These are phyloP conservation scores for Ceraclea dissimilis DNA, from an alignment of 2,888 invertebrate species.

Conservation along the genomic window DNA sequence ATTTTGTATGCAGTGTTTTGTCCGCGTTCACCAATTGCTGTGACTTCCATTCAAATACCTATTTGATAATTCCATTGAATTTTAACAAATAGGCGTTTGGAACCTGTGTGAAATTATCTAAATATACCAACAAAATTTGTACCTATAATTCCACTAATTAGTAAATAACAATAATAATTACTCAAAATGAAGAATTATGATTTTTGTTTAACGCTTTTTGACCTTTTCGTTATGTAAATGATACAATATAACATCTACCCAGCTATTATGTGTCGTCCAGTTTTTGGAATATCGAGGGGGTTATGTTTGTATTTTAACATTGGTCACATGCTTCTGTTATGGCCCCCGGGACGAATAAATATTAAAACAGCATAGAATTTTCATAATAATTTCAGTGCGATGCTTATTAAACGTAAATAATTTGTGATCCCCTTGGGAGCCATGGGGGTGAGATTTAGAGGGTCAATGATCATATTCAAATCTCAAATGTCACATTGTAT, in stretches of 20 bases:
- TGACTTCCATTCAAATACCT: too few relatives aligned
- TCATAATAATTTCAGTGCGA: slow-evolving; percentile 25
- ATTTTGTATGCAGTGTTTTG: too few relatives aligned
- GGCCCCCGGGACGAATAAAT: slow-evolving; percentile 25
- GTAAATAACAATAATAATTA: background rate
- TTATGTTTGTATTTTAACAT: slow-evolving; percentile 7
- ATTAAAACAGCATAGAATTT: slow-evolving; percentile 26
- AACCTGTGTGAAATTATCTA: too few relatives aligned
- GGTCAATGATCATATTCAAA: slow-evolving; percentile 9
- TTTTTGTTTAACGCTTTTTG: slow-evolving; percentile 6
- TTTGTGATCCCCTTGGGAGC: slow-evolving; percentile 24
- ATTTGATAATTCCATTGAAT: too few relatives aligned
- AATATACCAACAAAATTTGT: too few relatives aligned
- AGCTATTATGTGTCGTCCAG: too few relatives aligned
- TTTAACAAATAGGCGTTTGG: too few relatives aligned
- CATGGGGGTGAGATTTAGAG: slow-evolving; percentile 4
- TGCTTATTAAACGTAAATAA: slow-evolving; percentile 26
- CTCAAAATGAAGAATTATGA: slow-evolving; percentile 7
- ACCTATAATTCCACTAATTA: too few relatives aligned
- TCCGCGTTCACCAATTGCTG: too few relatives aligned
- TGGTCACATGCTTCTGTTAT: slow-evolving; percentile 13
- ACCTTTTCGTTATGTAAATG: slow-evolving; percentile 2
- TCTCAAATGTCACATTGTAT: background rate
- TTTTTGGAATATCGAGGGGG: background rate
- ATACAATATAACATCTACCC: too few relatives aligned